Evolutionary conservation across 2,113 vertebrate genomes (phyloP).

Genomic region (Scomber japonicus): DNA sequence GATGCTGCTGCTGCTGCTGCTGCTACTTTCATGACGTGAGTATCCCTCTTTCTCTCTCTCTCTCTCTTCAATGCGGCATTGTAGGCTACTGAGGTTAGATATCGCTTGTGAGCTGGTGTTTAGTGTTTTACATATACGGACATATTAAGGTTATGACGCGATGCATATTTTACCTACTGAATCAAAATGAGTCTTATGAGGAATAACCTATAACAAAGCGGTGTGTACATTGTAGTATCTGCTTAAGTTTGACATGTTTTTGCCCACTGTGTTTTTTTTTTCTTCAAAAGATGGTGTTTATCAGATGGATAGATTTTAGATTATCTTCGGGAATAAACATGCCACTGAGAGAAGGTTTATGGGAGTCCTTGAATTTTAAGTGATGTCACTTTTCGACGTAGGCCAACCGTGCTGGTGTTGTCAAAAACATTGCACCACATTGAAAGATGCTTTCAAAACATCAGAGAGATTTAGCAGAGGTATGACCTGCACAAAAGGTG

Average conservation of each 20-base stretch:
- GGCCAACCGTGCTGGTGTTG: not conserved
- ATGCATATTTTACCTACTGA: not conserved
- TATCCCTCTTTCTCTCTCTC: slow-evolving; percentile 2
- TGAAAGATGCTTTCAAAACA: not conserved
- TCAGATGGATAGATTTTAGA: not conserved
- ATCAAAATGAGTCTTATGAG: not conserved
- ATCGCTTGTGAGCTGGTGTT: not conserved
- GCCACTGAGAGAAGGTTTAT: not conserved
- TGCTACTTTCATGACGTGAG: slow-evolving; percentile 41
- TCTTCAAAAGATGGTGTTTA: not conserved
- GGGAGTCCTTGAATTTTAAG: slow-evolving; percentile 61
- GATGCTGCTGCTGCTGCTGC: slow-evolving; percentile 44
- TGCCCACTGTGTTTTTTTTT: not conserved
- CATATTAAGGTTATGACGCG: not conserved
- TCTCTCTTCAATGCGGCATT: slow-evolving; percentile 74
- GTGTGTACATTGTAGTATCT: not conserved
- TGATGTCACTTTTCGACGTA: slow-evolving; percentile 55
- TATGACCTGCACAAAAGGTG: not conserved
- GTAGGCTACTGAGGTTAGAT: slow-evolving; percentile 1
- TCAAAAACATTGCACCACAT: slow-evolving; percentile 30
- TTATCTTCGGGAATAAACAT: not conserved
- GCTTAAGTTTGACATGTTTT: slow-evolving; percentile 32
- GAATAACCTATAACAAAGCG: not conserved
- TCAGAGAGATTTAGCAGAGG: not conserved
- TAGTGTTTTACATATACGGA: not conserved